Evolutionary conservation across 2,888 invertebrate genomes (phyloP), one percentile per base, ranked within the genome.

Genomic region (Andrena marginata): DNA sequence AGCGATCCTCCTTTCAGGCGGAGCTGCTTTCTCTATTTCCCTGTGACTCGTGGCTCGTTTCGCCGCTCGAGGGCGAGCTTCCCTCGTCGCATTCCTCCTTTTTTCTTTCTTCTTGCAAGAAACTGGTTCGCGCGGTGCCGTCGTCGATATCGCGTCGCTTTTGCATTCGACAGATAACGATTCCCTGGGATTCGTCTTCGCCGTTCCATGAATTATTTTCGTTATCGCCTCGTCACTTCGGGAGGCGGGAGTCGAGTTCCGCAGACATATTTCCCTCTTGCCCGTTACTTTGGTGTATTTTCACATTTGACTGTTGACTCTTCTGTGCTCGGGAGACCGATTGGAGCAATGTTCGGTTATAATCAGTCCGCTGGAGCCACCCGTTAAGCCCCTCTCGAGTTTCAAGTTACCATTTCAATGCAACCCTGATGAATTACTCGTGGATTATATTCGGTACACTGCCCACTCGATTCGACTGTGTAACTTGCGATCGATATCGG

Each of bases 401-500:
- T 69, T 70, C 13, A 29, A 20, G n/a, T 2, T 31, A n/a, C 35
- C 49, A 23, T 79, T 51, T 65, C 59, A 8, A 29, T 49, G 13
- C 23, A 29, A 48, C 48, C 2, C 31, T 16, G 33, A 20, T 20
- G 35, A 59, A 70, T 70, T 68, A 71, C 48, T 67, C 23, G 35
- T 4, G 0, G 62, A 20, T 4, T 42, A 7, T 63, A 77, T 72
- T 49, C 62, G 5, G 13, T 67, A 54, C 20, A 42, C 33, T 16
- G 65, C 10, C 26, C 33, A n/a, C 8, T 23, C n/a, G 49, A 68
- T 49, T 68, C 49, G 20, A 8, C 7, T 68, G 67, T 77, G 29
- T 35, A 73, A 69, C 33, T 69, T 69, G 59, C 59, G 65, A 71
- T 83, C 77, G 68, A 81, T 72, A 68, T 74, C 49, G 31, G 68